These are phyloP conservation scores for Nilaparvata lugens DNA, from an alignment of 1,140 invertebrate genomes.

Conservation along the genomic window DNA sequence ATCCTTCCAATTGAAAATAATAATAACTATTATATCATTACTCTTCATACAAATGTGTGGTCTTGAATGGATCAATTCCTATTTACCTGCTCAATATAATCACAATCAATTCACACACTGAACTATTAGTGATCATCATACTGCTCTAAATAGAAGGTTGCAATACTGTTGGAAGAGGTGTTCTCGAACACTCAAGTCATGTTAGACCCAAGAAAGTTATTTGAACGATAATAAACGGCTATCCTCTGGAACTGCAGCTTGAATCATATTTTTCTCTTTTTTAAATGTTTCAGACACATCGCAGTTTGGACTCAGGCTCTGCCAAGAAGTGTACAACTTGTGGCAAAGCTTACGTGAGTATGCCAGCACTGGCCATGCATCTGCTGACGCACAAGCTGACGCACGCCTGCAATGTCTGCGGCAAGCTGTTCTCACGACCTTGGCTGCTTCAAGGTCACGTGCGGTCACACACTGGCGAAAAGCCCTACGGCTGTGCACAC, in stretches of 20 bases:
- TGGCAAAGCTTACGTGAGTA: constrained; percentile 92
- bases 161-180: too few relatives aligned
- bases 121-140: too few relatives aligned
- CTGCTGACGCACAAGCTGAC: constrained; percentile 84
- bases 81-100: too few relatives aligned
- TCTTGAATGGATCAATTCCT: too few relatives aligned
- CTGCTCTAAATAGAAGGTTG: too few relatives aligned
- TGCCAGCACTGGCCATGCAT: constrained; percentile 97
- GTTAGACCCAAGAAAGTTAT: too few relatives aligned
- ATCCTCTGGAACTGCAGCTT: background rate
- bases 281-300: constrained; percentile 53
- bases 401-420: constrained; percentile 86
- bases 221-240: background rate
- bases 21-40: too few relatives aligned
- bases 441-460: constrained; percentile 92
- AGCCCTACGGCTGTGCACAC: constrained; percentile 96
- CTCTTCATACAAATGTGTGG: too few relatives aligned
- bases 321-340: constrained; percentile 92
- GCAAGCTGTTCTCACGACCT: constrained; percentile 84
- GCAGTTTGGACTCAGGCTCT: constrained; percentile 82
- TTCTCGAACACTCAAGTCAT: background rate
- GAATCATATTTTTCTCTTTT: constrained; percentile 39
- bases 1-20: too few relatives aligned
- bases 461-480: constrained; percentile 95
- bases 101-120: too few relatives aligned